phyloP scores from a whole-genome alignment of 2,888 invertebrate genomes.

The Lottia scabra region DNA sequence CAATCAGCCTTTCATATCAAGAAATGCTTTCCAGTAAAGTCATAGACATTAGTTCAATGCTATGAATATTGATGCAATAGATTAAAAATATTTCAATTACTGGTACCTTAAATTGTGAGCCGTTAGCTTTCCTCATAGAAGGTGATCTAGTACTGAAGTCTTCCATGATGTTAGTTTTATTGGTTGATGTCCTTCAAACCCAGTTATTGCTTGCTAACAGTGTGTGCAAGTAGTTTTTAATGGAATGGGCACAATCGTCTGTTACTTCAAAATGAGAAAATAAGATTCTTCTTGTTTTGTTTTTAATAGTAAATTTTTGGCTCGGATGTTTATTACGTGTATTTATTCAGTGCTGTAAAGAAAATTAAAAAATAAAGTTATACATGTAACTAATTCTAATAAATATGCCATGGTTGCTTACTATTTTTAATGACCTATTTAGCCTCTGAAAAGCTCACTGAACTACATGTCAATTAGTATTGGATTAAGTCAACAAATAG shows the following conservation, averaged over 20 bases:
- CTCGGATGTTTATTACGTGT: background rate
- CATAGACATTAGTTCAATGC: too few species aligned
- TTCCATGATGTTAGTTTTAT: background rate
- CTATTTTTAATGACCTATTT: too few species aligned
- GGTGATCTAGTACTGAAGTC: slow-evolving; percentile 37
- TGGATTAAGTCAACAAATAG: too few species aligned
- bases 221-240: slow-evolving; percentile 4
- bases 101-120: slow-evolving; percentile 71
- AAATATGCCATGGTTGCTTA: too few species aligned
- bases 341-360: background rate
- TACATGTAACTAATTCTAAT: too few species aligned
- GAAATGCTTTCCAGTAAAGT: too few species aligned
- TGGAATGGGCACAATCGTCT: slow-evolving; percentile 7
- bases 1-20: too few species aligned
- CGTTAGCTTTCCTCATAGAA: slow-evolving; percentile 61
- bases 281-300: background rate
- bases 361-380: background rate
- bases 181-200: background rate
- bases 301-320: background rate
- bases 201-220: slow-evolving; percentile 3
- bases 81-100: slow-evolving; percentile 9
- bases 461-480: too few species aligned
- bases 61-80: too few species aligned
- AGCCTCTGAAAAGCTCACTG: too few species aligned
- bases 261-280: background rate